These are phyloP conservation scores for Setipinna tenuifilis DNA, from an alignment of 2,797 vertebrate genomes.

Conservation along the genomic window DNA sequence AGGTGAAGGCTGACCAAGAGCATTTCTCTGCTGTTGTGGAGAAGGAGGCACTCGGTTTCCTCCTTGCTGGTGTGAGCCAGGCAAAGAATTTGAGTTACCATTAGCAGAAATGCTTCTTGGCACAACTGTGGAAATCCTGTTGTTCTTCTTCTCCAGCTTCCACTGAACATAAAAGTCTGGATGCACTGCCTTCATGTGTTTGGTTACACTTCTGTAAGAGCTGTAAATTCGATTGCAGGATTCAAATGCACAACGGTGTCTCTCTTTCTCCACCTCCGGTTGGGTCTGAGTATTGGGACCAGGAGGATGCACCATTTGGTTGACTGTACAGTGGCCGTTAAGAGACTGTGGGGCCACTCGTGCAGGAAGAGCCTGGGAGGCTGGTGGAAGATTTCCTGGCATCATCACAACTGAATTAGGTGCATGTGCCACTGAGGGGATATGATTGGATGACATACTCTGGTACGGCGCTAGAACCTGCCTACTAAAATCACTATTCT, in stretches of 20 bases:
- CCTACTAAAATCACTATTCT: slow-evolving; percentile 50
- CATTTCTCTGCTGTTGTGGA: slow-evolving; percentile 74
- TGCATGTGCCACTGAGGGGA: slow-evolving; percentile 39
- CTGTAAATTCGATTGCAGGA: slow-evolving; percentile 89
- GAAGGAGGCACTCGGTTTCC: slow-evolving; percentile 55
- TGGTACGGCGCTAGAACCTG: slow-evolving; percentile 47
- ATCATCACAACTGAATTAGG: slow-evolving; percentile 49
- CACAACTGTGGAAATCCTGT: slow-evolving; percentile 72
- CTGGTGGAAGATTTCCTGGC: slow-evolving; percentile 49
- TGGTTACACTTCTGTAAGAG: slow-evolving; percentile 89
- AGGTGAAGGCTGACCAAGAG: slow-evolving; percentile 73
- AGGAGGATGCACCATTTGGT: slow-evolving; percentile 35
- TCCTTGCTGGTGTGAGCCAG: slow-evolving; percentile 65
- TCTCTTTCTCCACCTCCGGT: slow-evolving; percentile 66
- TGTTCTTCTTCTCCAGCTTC: slow-evolving; percentile 84
- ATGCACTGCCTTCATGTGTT: slow-evolving; percentile 94
- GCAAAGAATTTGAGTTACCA: slow-evolving; percentile 63
- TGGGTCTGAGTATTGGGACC: slow-evolving; percentile 40
- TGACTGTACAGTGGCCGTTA: slow-evolving; percentile 54
- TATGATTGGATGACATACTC: slow-evolving; percentile 51
- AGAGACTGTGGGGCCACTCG: slow-evolving; percentile 55
- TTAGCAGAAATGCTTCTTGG: slow-evolving; percentile 60
- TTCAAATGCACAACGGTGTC: slow-evolving; percentile 88
- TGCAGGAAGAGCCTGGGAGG: slow-evolving; percentile 64
- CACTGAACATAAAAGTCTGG: slow-evolving; percentile 90